Percentiles rank a stretch among this genome's conserved stretches.
Conservation (phyloP, 2,797 vertebrate species). For the Malacoraja senta region DNA sequence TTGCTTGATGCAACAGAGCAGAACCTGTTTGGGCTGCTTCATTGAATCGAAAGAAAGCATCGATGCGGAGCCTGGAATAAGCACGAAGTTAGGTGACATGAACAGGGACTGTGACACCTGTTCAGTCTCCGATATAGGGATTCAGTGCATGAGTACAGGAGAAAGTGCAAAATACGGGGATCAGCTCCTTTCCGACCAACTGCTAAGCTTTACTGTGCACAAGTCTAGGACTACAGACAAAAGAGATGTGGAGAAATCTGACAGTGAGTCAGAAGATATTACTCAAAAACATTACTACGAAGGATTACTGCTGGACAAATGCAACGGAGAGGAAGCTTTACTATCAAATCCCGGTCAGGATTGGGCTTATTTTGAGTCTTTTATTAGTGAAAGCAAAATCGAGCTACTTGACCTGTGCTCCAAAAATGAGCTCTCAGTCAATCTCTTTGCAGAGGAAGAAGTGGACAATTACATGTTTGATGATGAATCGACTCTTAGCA, state of each 20-base stretch:
- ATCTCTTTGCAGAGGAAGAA: conserved; percentile 96
- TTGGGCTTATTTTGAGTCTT: conserved; percentile 99
- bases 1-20: conserved; percentile 85
- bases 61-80: conserved; percentile 75
- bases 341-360: conserved; percentile 89
- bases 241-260: conserved; percentile 79
- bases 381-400: conserved; percentile 98
- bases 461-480: conserved; percentile 98
- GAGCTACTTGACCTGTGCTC: conserved; percentile 97
- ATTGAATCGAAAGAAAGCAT: conserved; percentile 85
- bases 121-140: conserved; percentile 81
- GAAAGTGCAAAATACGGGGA: conserved; percentile 88
- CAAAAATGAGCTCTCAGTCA: conserved; percentile 97
- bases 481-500: conserved; percentile 91
- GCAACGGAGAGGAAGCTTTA: conserved; percentile 89
- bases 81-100: conserved; percentile 85
- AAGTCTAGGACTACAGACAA: conserved; percentile 80
- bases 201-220: conserved; percentile 85
- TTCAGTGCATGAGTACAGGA: conserved; percentile 93
- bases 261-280: conserved; percentile 84
- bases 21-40: conserved; percentile 90
- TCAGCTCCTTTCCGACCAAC: conserved; percentile 93
- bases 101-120: conserved; percentile 82
- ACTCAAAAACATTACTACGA: conserved; percentile 93
- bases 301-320: conserved; percentile 91